These are phyloP conservation scores for Tylochromis polylepis DNA, from an alignment of 2,113 vertebrate genomes.

Conservation along the genomic window DNA sequence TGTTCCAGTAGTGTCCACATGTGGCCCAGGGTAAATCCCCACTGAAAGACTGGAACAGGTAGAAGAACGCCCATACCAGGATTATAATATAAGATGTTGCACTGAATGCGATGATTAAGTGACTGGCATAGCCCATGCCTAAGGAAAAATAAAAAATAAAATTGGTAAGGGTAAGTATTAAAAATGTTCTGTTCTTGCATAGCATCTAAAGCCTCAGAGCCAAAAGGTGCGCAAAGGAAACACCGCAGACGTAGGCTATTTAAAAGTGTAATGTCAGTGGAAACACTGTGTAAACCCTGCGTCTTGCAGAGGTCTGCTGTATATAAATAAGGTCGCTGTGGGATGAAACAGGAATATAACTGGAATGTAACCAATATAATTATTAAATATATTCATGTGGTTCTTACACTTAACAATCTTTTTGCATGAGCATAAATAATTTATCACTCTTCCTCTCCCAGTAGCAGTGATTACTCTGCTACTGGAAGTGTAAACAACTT, in stretches of 20 bases:
- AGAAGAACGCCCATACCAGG: slow-evolving; percentile 55
- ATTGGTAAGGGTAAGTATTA: background rate
- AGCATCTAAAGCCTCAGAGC: background rate
- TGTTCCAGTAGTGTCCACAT: slow-evolving; percentile 60
- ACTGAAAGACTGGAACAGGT: slow-evolving; percentile 54
- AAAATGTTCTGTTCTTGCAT: background rate
- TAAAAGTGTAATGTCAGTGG: background rate
- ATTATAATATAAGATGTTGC: slow-evolving; percentile 53
- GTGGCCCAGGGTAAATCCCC: slow-evolving; percentile 43
- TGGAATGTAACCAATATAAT: background rate
- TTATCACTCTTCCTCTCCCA: background rate
- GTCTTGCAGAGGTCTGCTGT: background rate
- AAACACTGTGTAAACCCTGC: background rate
- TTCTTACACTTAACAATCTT: background rate
- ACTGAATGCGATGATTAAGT: slow-evolving; percentile 49
- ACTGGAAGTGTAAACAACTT: background rate
- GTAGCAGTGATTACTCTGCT: background rate
- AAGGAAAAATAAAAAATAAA: background rate
- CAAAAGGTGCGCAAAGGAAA: background rate
- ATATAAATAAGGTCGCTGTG: background rate
- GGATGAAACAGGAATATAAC: background rate
- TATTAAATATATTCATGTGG: background rate
- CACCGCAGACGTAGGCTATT: background rate
- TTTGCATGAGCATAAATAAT: background rate
- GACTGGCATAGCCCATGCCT: slow-evolving; percentile 61